phyloP scores from a whole-genome alignment of 2,113 vertebrate genomes.

The Silurus asotus region DNA sequence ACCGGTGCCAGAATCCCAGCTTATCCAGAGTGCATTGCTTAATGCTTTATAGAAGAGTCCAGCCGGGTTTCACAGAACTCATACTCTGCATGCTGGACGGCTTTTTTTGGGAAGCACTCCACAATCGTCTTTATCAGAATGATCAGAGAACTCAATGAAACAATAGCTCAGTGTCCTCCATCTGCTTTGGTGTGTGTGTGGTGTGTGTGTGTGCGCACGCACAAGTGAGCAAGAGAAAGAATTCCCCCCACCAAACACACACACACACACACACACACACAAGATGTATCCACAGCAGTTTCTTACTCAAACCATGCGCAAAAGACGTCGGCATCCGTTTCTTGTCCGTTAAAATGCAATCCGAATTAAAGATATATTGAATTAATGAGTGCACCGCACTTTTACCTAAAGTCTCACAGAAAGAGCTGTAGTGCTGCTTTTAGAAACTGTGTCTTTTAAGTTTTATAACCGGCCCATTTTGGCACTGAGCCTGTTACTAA shows the following conservation, averaged over 20 bases:
- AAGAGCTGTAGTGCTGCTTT: conserved; percentile 3
- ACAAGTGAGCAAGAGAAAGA: background rate
- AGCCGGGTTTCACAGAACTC: conserved; percentile 11
- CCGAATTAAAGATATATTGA: conserved; percentile 1
- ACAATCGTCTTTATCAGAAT: conserved; percentile 26
- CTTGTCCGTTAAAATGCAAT: background rate
- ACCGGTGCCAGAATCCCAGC: background rate
- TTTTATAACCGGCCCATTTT: conserved; percentile 12
- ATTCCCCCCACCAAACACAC: conserved; percentile 12
- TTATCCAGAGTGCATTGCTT: conserved; percentile 34
- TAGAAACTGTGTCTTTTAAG: background rate
- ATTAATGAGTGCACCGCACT: background rate
- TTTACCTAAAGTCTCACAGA: background rate
- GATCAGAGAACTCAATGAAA: conserved; percentile 46
- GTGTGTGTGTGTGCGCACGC: background rate
- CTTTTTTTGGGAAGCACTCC: conserved; percentile 21
- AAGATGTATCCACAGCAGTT: conserved; percentile 14
- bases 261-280: conserved; percentile 14
- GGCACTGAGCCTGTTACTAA: background rate
- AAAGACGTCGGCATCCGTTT: background rate
- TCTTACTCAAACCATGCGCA: background rate
- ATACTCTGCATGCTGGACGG: conserved; percentile 3
- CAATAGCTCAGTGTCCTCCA: conserved; percentile 45
- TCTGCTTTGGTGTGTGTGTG: conserved; percentile 37
- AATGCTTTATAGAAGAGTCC: conserved; percentile 30